These are phyloP conservation scores for Solenopsis invicta DNA, from an alignment of 1,140 invertebrate genomes.

Conservation along the genomic window DNA sequence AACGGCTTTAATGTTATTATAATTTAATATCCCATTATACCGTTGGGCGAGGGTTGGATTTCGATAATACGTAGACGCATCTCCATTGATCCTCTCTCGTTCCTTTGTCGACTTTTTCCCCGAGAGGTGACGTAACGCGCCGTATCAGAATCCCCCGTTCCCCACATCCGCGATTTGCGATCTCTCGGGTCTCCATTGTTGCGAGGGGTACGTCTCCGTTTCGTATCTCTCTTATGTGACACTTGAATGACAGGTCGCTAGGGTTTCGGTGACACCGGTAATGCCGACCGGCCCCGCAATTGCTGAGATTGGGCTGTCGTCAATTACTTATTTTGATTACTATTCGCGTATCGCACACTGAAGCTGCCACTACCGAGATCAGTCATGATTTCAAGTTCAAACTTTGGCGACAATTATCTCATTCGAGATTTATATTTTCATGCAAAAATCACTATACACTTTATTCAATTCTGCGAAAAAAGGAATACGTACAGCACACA, in stretches of 20 bases:
- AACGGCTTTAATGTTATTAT: conserved; percentile 3
- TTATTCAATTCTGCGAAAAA: not conserved
- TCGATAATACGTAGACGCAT: conserved; percentile 36
- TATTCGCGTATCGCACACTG: not conserved
- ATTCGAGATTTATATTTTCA: not conserved
- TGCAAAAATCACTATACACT: not conserved
- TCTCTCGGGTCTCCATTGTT: conserved; percentile 49
- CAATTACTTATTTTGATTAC: conserved; percentile 77
- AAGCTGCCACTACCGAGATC: not conserved
- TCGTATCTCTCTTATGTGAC: conserved; percentile 74
- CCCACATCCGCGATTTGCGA: conserved; percentile 31
- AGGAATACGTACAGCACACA: no score
- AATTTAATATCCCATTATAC: conserved; percentile 50
- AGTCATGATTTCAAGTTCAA: not conserved
- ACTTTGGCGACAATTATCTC: not conserved
- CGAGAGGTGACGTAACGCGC: conserved; percentile 57
- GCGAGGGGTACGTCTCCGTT: conserved; percentile 54
- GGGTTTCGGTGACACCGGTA: conserved; percentile 79
- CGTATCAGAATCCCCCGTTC: conserved; percentile 3
- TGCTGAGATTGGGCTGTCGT: conserved; percentile 72
- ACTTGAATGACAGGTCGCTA: conserved; percentile 82
- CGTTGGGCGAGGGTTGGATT: conserved; percentile 22
- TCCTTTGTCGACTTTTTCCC: conserved; percentile 50
- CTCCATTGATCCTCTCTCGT: conserved; percentile 32
- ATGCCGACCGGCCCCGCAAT: conserved; percentile 73